Evolutionary conservation across 1,140 invertebrate species (phyloP).

Genomic region (Bradysia coprophila): DNA sequence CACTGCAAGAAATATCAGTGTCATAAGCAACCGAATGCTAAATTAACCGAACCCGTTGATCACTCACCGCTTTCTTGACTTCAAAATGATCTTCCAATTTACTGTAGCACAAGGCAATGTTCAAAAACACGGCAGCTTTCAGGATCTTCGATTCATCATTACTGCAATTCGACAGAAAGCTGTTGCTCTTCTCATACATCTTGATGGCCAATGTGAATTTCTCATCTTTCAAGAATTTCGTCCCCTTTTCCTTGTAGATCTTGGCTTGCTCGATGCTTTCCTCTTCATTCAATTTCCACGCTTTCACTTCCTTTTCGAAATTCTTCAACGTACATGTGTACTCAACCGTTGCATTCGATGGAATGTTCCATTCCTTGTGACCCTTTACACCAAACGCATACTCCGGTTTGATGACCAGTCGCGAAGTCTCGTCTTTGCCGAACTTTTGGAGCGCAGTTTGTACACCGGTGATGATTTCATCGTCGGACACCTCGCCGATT

Average conservation of each 20-base stretch:
- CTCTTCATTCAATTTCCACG: conserved; percentile 59
- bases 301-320: conserved; percentile 65
- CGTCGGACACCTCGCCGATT: conserved; percentile 69
- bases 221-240: conserved; percentile 67
- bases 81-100: conserved; percentile 59
- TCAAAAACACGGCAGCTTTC: conserved; percentile 55
- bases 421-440: conserved; percentile 60
- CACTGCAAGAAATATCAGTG: conserved; percentile 9
- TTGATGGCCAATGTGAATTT: conserved; percentile 68
- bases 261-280: conserved; percentile 70
- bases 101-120: conserved; percentile 69
- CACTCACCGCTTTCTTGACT: conserved; percentile 37
- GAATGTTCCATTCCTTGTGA: conserved; percentile 51
- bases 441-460: conserved; percentile 75
- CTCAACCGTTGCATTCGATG: conserved; percentile 55
- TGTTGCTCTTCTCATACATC: conserved; percentile 63
- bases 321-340: conserved; percentile 65
- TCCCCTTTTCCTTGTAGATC: conserved; percentile 79
- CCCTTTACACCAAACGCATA: conserved; percentile 68
- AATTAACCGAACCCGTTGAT: conserved; percentile 16
- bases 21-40: too few relatives aligned
- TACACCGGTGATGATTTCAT: conserved; percentile 59
- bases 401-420: conserved; percentile 52
- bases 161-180: conserved; percentile 22
- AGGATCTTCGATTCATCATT: conserved; percentile 35